Evolutionary conservation across 2,888 invertebrate species (phyloP).

Genomic region (Pammene fasciana): DNA sequence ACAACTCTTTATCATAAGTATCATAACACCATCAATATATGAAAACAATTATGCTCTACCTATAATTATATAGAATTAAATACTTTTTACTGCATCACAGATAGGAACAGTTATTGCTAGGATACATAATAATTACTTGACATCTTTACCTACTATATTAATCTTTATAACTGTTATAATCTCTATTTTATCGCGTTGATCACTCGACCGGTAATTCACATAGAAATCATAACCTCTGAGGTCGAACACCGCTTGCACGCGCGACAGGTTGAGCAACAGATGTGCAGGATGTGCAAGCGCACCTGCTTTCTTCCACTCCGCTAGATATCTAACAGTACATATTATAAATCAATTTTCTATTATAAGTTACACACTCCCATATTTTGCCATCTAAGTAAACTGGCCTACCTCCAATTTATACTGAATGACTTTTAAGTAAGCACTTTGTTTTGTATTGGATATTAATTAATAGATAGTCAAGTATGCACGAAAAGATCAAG

Average conservation of each 20-base stretch:
- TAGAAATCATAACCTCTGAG: slow-evolving; percentile 23
- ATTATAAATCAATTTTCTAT: slow-evolving; percentile 32
- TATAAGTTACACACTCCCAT: neutral
- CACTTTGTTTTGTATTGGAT: too few relatives aligned
- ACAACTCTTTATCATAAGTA: too few relatives aligned
- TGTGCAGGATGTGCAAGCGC: slow-evolving; percentile 29
- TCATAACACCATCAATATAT: too few relatives aligned
- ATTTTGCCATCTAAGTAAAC: neutral
- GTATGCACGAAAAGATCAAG: too few relatives aligned
- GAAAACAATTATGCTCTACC: too few relatives aligned
- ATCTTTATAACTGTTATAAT: neutral
- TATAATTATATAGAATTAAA: too few relatives aligned
- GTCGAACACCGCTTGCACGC: neutral
- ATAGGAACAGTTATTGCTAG: neutral
- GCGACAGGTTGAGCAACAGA: slow-evolving; percentile 37
- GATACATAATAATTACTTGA: neutral
- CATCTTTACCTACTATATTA: neutral
- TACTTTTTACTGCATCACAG: too few relatives aligned
- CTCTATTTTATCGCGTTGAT: neutral
- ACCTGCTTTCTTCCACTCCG: slow-evolving; percentile 35
- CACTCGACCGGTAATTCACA: slow-evolving; percentile 22
- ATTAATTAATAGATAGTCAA: too few relatives aligned
- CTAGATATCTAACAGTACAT: slow-evolving; percentile 32
- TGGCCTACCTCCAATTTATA: too few relatives aligned
- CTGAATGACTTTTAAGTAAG: too few relatives aligned